Base-by-base conservation (phyloP, 2,113 vertebrate genomes). In the Eonycteris spelaea region DNA sequence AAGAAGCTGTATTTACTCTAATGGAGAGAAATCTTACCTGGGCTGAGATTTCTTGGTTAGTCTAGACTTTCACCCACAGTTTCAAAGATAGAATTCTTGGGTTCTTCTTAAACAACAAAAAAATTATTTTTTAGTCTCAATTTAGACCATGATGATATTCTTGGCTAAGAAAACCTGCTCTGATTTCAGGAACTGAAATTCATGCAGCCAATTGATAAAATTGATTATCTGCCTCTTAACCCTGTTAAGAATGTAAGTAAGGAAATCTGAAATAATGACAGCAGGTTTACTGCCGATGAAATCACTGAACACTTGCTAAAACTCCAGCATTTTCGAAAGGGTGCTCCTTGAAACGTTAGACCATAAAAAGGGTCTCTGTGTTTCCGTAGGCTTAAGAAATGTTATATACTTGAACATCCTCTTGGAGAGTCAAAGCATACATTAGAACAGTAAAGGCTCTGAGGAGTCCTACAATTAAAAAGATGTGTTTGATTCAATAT, bases 201-300 rank as follows among this genome's bases (percentile, higher is more conserved):
- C 11, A 16, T 95, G 30, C 63, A 91, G 51, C 28, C 63, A 92
- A 68, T 38, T 84, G 65, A 92, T 95, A 71, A 91, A 82, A 91
- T 95, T 7, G 12, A 55, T 93, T 70, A 33, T 63, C 89, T 96
- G 59, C 65, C 61, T 86, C 61, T 71, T 91, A 70, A 65, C 71
- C n/a, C 35, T 14, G 0, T 65, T 68, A 78, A 88, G 71, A 89
- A n/a, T 71, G 61, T 82, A 96, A 55, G 77, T 87, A 93, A 93
- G 33, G 48, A 86, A 94, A 73, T 51, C 63, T 11, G 16, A 6
- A 6, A 30, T 83, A 24, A 40, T 68, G 59, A 7, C 43, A 38
- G 53, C 40, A 71, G 24, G 3, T 74, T 84, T 74, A 16, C 48
- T 15, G 7, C 61, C 75, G 26, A 51, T 45, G 45, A 33, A 79